Percentiles rank a stretch among this genome's conserved stretches.
phyloP scores from a whole-genome alignment of 2,888 invertebrate species.

The Drosophila cognata region DNA sequence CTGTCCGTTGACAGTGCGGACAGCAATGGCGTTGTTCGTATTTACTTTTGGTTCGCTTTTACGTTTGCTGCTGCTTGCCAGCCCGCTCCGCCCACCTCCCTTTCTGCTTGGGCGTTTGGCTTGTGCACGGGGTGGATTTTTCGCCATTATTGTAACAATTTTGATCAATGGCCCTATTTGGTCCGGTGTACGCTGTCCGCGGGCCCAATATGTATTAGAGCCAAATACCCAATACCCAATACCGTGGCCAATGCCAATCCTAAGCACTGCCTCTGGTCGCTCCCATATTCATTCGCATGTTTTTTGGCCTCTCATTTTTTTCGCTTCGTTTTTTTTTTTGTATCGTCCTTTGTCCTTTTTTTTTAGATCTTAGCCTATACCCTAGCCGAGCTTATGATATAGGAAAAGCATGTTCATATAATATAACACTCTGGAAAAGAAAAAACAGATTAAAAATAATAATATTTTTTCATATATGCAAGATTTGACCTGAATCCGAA shows the following conservation, averaged over 20 bases:
- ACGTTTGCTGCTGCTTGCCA: constrained; percentile 24
- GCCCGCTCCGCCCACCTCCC: not conserved
- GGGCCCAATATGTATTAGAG: constrained; percentile 26
- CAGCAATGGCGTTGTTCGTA: constrained; percentile 74
- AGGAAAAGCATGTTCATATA: not conserved
- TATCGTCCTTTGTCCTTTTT: constrained; percentile 47
- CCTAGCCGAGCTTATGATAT: not conserved
- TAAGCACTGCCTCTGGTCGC: constrained; percentile 21
- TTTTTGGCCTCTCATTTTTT: constrained; percentile 41
- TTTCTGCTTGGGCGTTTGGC: constrained; percentile 42
- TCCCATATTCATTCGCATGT: constrained; percentile 69
- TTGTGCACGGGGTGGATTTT: constrained; percentile 74
- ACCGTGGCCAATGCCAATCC: constrained; percentile 31
- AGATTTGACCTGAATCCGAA: not conserved
- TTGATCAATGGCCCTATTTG: constrained; percentile 81
- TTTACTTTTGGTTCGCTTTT: constrained; percentile 51
- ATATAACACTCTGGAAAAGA: too few species aligned
- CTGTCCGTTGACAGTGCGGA: constrained; percentile 48
- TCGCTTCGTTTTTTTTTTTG: constrained; percentile 23
- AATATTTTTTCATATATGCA: not conserved
- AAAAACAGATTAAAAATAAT: not conserved
- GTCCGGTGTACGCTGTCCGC: constrained; percentile 54
- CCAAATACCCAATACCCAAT: constrained; percentile 5
- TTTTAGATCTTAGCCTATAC: constrained; percentile 24
- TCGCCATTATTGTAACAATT: constrained; percentile 83